These are phyloP conservation scores for Serinus canaria DNA, from an alignment of 2,113 vertebrate genomes.

Conservation along the genomic window DNA sequence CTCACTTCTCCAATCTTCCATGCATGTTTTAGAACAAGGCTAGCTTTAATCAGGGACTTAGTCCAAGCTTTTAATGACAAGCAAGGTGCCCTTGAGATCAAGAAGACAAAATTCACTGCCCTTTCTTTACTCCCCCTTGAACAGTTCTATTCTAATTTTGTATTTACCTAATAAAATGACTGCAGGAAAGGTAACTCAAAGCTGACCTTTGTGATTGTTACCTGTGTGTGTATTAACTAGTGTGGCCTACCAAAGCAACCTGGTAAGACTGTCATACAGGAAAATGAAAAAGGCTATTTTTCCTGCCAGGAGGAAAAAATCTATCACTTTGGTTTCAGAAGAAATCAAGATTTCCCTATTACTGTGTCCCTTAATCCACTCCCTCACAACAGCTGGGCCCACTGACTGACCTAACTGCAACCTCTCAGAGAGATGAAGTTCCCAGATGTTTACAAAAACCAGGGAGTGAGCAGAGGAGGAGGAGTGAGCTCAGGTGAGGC, in stretches of 20 bases:
- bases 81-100: not conserved
- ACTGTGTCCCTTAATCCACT: not conserved
- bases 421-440: not conserved
- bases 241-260: not conserved
- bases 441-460: not conserved
- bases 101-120: not conserved
- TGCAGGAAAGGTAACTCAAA: not conserved
- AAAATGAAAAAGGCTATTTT: not conserved
- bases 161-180: not conserved
- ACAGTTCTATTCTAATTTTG: not conserved
- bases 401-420: not conserved
- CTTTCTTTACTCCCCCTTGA: not conserved
- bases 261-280: not conserved
- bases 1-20: not conserved
- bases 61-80: not conserved
- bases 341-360: not conserved
- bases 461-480: not conserved
- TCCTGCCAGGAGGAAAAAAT: not conserved
- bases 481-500: not conserved
- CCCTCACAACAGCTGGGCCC: not conserved
- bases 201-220: not conserved
- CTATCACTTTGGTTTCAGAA: not conserved
- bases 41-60: not conserved
- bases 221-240: fast-evolving
- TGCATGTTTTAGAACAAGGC: not conserved